phyloP scores from a whole-genome alignment of 2,797 vertebrate species.

The Petrocephalus schoutedeni region DNA sequence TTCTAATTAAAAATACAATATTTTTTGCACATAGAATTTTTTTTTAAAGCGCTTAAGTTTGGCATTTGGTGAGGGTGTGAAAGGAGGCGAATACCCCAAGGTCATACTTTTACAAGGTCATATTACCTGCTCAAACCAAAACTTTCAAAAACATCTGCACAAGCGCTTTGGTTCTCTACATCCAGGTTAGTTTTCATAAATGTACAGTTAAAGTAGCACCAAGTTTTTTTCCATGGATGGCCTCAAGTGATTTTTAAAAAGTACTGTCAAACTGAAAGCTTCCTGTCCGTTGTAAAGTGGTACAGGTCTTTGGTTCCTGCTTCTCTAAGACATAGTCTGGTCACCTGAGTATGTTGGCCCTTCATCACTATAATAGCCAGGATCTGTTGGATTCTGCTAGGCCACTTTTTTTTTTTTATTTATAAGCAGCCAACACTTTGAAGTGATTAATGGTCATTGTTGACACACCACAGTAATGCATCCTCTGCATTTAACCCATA shows the following conservation, averaged over 20 bases:
- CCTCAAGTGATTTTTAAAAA: not conserved
- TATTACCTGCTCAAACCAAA: not conserved
- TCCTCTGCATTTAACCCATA: too few species aligned
- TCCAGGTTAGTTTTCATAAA: not conserved
- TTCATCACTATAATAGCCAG: not conserved
- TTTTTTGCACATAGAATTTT: not conserved
- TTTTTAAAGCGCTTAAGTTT: not conserved
- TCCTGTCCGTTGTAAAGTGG: not conserved
- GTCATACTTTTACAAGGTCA: not conserved
- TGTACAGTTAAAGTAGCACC: not conserved
- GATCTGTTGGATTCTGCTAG: constrained; percentile 17
- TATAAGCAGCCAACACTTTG: constrained; percentile 17
- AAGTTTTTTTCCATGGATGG: not conserved
- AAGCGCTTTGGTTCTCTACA: not conserved
- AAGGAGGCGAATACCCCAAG: not conserved
- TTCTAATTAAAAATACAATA: not conserved
- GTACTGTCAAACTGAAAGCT: not conserved
- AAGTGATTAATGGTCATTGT: not conserved
- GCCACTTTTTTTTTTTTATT: constrained; percentile 12
- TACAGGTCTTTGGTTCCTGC: not conserved
- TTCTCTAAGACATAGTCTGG: not conserved
- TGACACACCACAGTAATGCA: not conserved
- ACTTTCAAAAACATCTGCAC: not conserved
- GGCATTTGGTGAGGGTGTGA: not conserved
- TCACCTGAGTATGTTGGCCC: not conserved